Evolutionary conservation across 1,140 invertebrate genomes (phyloP), one percentile per base, ranked within the genome.

Genomic region (Lordiphosa clarofinis): DNA sequence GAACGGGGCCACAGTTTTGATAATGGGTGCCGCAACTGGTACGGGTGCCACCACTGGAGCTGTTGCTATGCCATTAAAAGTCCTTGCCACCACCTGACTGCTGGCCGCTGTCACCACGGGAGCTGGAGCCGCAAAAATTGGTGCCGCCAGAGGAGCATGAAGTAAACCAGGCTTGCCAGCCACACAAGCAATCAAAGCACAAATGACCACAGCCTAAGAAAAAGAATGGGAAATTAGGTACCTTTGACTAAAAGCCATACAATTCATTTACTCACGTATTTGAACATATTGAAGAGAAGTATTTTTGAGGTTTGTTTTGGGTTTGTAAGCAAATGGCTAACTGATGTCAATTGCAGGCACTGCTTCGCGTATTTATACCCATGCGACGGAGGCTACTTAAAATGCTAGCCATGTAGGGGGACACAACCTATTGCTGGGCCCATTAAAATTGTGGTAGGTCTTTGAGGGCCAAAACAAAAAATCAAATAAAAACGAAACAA

Each of bases 1-100:
- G 21, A 21, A 21, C 21, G 21, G 21, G 21, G 21, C 67, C 7
- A 47, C 13, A 42, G 33, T 31, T 7, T 7, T 46, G 35, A 52
- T 28, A 4, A 59, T 10, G 9, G 62, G 50, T 21, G 54, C 40
- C 1, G 55, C 36, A 12, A 59, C 43, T 49, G 58, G 46, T 6
- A 67, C 46, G 4, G 76, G 71, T 8, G 68, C 63, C 38, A 49
- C 54, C 28, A 87, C 44, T 24, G 72, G 88, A 2, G 87, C 87
- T 24, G 76, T 36, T 13, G 88, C 87, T 43, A 88, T 87, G 11
- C 89, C 89, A 75, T 90, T 90, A 53, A 84, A 90, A 42, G 90
- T 90, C 40, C 90, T 86, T 44, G 89, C 88, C 52, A 90, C 76
- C 37, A 89, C 87, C 56, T 91, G 90, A 42, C 89, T 90, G 56